A percentile compares a stretch with the other conserved stretches of the same genome.
phyloP scores from a whole-genome alignment of 1,140 invertebrate genomes.

The Zaprionus gabonicus region DNA sequence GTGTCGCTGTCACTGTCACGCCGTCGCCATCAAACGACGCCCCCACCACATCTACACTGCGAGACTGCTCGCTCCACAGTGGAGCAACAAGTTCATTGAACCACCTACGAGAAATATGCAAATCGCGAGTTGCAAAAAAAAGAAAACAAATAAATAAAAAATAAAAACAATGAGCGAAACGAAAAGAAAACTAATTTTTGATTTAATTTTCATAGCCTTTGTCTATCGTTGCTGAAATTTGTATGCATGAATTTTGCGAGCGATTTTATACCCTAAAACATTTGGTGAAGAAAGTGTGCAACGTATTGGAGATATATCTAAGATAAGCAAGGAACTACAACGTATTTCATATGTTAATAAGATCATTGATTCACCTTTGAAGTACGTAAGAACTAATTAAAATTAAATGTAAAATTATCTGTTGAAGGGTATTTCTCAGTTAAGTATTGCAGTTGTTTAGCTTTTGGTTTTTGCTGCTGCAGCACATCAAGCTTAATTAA shows the following conservation, averaged over 20 bases:
- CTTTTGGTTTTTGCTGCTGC: conserved; percentile 24
- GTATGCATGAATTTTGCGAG: conserved; percentile 41
- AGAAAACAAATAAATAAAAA: conserved; percentile 14
- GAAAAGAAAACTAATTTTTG: conserved; percentile 72
- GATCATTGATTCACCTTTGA: not conserved
- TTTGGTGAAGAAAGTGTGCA: not conserved
- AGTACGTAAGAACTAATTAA: not conserved
- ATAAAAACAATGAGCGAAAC: conserved; percentile 61
- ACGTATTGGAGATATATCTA: not conserved
- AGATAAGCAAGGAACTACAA: no score
- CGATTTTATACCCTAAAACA: conserved; percentile 30
- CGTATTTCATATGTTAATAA: no score
- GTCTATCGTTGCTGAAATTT: conserved; percentile 47
- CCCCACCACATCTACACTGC: conserved; percentile 44
- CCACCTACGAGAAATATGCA: conserved; percentile 82
- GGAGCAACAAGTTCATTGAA: conserved; percentile 75
- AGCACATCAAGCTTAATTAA: conserved; percentile 61
- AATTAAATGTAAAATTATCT: not conserved
- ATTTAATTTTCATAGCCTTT: conserved; percentile 70
- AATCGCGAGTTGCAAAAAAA: conserved; percentile 64
- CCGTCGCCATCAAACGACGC: conserved; percentile 65
- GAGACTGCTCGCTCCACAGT: conserved; percentile 37
- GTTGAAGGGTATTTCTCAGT: not conserved
- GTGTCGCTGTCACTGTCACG: conserved; percentile 59
- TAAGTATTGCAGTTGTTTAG: not conserved